Percentiles rank a stretch among this genome's conserved stretches.
Evolutionary conservation across 2,888 invertebrate genomes (phyloP).

Genomic region (Macrophya annulata): DNA sequence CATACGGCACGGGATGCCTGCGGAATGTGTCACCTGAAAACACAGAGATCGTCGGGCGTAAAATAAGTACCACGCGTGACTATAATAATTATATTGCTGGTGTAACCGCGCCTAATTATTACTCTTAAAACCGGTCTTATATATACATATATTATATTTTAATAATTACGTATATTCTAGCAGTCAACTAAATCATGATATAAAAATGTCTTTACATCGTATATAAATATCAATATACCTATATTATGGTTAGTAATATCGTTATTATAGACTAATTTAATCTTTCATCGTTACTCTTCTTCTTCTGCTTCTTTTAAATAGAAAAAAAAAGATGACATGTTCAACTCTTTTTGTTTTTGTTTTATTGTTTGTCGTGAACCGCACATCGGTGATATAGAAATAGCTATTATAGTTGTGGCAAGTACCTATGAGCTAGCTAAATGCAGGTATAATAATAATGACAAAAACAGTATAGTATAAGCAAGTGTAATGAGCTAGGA

Average conservation of each 20-base stretch:
- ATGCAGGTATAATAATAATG: slow-evolving; percentile 28
- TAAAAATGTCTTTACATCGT: background rate
- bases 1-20: slow-evolving; percentile 26
- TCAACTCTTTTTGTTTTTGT: background rate
- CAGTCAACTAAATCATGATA: background rate
- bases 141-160: background rate
- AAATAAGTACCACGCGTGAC: slow-evolving; percentile 44
- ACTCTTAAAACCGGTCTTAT: slow-evolving; percentile 34
- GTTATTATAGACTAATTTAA: background rate
- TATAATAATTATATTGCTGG: slow-evolving; percentile 35
- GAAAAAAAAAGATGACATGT: background rate
- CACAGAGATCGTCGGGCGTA: slow-evolving; percentile 25
- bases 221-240: background rate
- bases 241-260: background rate
- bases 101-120: slow-evolving; percentile 40
- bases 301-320: background rate
- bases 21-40: slow-evolving; percentile 51
- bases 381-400: background rate
- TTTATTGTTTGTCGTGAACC: background rate
- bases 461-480: slow-evolving; percentile 35
- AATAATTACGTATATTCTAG: slow-evolving; percentile 7
- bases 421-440: background rate
- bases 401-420: background rate
- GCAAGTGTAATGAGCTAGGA: slow-evolving; percentile 11
- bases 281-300: background rate